A percentile compares a stretch with the other conserved stretches of the same genome.
These are phyloP conservation scores for Melangyna quadrimaculata DNA, from an alignment of 2,888 invertebrate genomes.

Conservation along the genomic window DNA sequence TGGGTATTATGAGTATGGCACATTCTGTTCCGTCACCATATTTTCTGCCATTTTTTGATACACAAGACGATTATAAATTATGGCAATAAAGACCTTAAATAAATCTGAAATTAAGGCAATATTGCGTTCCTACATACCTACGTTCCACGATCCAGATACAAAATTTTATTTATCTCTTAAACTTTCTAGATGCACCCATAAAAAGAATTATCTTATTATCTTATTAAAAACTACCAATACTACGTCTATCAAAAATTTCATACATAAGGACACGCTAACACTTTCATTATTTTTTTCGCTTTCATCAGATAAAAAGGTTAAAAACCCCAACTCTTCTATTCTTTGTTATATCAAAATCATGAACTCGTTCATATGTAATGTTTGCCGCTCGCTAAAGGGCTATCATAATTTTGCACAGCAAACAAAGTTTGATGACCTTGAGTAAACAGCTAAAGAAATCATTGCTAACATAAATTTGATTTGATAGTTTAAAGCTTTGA, in stretches of 20 bases:
- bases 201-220: too few species aligned
- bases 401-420: not conserved
- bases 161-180: too few species aligned
- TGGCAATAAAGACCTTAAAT: too few species aligned
- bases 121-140: too few species aligned
- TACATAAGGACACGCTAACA: not conserved
- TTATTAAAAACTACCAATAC: too few species aligned
- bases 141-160: too few species aligned
- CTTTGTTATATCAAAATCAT: not conserved
- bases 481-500: not conserved
- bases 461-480: not conserved
- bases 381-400: not conserved
- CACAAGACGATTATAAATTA: too few species aligned
- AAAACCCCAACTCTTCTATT: not conserved
- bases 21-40: too few species aligned
- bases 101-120: too few species aligned
- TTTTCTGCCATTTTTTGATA: too few species aligned
- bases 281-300: not conserved
- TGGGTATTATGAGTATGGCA: too few species aligned
- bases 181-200: too few species aligned
- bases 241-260: not conserved
- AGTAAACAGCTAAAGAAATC: not conserved
- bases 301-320: not conserved
- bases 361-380: not conserved
- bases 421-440: slow-evolving; percentile 17